A percentile compares a stretch with the other conserved stretches of the same genome.
Evolutionary conservation across 2,113 vertebrate species (phyloP).

Genomic region (Cacatua alba): DNA sequence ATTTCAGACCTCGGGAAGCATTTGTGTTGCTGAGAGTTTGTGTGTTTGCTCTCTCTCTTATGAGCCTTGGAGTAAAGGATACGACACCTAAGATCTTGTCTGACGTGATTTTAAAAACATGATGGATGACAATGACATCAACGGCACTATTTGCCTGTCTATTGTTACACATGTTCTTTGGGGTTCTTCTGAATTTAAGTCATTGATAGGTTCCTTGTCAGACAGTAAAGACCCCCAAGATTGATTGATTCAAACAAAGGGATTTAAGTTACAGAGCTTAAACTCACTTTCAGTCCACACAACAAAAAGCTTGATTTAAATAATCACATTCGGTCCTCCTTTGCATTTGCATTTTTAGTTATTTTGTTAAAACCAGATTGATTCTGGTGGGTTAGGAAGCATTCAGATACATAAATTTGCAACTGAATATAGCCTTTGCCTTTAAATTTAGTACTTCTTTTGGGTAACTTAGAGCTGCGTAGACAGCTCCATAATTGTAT

Average conservation of each 20-base stretch:
- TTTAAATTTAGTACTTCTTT: neutral
- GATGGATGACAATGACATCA: constrained; percentile 15
- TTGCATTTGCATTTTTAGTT: constrained; percentile 21
- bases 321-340: neutral
- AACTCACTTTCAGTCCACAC: neutral
- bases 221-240: neutral
- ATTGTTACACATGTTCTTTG: neutral
- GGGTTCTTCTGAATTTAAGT: neutral
- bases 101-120: neutral
- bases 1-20: neutral
- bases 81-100: neutral
- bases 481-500: neutral
- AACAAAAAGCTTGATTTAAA: constrained; percentile 9
- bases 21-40: neutral
- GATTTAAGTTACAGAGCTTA: constrained; percentile 8
- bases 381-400: neutral
- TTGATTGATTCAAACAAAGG: neutral
- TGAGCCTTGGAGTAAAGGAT: neutral
- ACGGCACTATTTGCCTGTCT: neutral
- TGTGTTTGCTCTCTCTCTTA: neutral
- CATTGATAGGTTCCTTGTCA: neutral
- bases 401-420: neutral
- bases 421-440: neutral
- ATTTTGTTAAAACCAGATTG: neutral
- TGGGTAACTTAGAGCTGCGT: neutral